Conservation (phyloP, 2,113 vertebrate genomes). For the Hepsetus odoe region DNA sequence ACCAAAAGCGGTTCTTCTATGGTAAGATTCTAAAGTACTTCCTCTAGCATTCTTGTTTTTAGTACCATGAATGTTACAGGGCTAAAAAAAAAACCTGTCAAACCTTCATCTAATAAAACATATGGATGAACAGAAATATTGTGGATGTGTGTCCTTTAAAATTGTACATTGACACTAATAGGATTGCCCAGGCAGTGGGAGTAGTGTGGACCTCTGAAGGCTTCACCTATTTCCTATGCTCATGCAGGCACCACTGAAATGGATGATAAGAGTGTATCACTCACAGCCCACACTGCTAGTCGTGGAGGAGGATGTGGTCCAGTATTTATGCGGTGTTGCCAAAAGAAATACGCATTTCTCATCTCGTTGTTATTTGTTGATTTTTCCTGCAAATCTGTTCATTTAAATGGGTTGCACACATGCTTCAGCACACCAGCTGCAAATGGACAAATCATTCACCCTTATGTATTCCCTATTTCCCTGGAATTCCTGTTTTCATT, state of each 20-base stretch:
- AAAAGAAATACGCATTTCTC: constrained; percentile 10
- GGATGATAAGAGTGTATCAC: constrained; percentile 27
- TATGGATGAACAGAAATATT: not conserved
- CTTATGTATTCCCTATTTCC: not conserved
- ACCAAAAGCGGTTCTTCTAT: too few species aligned
- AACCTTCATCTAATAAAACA: not conserved
- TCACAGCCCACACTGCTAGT: constrained; percentile 24
- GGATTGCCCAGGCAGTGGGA: constrained; percentile 27
- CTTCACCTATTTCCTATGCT: constrained; percentile 6
- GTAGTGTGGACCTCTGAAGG: not conserved
- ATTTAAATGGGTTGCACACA: not conserved
- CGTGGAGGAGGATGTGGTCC: constrained; percentile 7
- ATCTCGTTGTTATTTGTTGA: not conserved
- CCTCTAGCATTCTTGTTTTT: too few species aligned
- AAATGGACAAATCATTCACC: constrained; percentile 4
- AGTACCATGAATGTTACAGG: too few species aligned
- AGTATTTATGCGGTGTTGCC: not conserved
- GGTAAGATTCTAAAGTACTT: too few species aligned
- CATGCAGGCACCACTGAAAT: constrained; percentile 20
- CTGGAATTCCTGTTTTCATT: not conserved
- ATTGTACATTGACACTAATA: constrained; percentile 36
- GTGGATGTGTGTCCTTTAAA: constrained; percentile 19
- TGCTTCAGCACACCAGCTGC: not conserved
- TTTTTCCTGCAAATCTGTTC: not conserved
- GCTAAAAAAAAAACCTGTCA: not conserved